Evolutionary conservation across 2,797 vertebrate species (phyloP), one percentile per base, ranked within the genome.

Genomic region (Benthosema pterotum): DNA sequence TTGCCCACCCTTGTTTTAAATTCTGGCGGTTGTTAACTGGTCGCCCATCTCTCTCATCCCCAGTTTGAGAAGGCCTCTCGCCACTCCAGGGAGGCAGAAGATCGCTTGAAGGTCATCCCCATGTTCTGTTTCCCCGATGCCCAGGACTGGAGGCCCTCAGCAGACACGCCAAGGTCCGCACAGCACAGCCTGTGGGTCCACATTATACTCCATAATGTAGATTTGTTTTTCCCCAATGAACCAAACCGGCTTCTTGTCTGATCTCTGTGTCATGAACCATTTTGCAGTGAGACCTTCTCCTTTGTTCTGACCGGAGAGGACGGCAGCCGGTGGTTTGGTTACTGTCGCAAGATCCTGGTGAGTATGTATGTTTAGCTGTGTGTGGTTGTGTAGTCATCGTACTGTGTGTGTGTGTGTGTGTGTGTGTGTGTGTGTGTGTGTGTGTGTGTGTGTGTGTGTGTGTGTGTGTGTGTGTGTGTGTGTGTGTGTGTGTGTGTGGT

Each of bases 251-350:
- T n/a, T 11, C 50, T 22, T 12, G 8, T 9, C 43, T 54, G 12
- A 53, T 47, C 8, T 45, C 9, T 63, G 47, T 71, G 12, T 57
- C 48, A 0, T 43, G 65, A n/a, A 22, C 18, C 2, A 52, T 8
- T 75, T 87, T 80, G 8, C 86, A 99, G 98, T 72, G 97, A 99
- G 93, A 99, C 96, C 0, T 99, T 99, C 88, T 99, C 98, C 57
- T 99, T 99, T 11, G 96, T 99, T 57, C 87, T 99, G 83, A 99
- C 97, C 3, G 95, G 96, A 42, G 98, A 99, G 85, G 98, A 99
- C 17, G 98, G 97, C 64, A 96, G 96, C 80, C 95, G 98, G 68
- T 97, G 96, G 95, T 99, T 99, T 83, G 96, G 98, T 68, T 99
- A 99, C 85, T 99, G 98, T 91, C 95, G 94, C 75, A 99, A 97